Base-by-base conservation (phyloP, 2,888 invertebrate genomes). In the Nineta flava region DNA sequence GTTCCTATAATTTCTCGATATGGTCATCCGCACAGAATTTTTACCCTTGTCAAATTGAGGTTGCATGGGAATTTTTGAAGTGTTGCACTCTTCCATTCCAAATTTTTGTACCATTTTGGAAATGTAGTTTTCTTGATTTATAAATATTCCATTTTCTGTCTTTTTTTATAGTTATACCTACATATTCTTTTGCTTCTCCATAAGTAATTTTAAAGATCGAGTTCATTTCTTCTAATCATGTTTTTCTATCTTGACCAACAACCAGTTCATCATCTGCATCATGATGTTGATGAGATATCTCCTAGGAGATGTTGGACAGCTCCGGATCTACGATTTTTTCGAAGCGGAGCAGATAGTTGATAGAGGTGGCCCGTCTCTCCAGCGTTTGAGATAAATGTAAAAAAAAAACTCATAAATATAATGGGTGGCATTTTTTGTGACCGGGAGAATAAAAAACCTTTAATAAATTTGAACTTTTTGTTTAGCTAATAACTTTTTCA, bases 261-360 rank as follows among this genome's bases (percentile, higher is more conserved):
- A 57, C 42, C 6, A 58, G 40, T 2, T 57, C 56, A 48, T 58
- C 57, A 51, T 58, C 57, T 3, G 58, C 56, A 48, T 54, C n/a
- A n/a, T n/a, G n/a, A n/a, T n/a, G n/a, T n/a, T n/a, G n/a, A n/a
- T n/a, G n/a, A n/a, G n/a, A n/a, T n/a, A n/a, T n/a, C n/a, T n/a
- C n/a, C n/a, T n/a, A n/a, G n/a, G n/a, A n/a, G n/a, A n/a, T n/a
- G n/a, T n/a, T n/a, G n/a, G n/a, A n/a, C n/a, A n/a, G n/a, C n/a
- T n/a, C n/a, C n/a, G n/a, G n/a, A n/a, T n/a, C n/a, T n/a, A n/a
- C n/a, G n/a, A n/a, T n/a, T n/a, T n/a, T n/a, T n/a, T n/a, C n/a
- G n/a, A n/a, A n/a, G n/a, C n/a, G n/a, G n/a, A n/a, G n/a, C n/a
- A n/a, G n/a, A n/a, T n/a, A n/a, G n/a, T n/a, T n/a, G n/a, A n/a